Evolutionary conservation across 2,113 vertebrate species (phyloP).

Genomic region (Podiceps cristatus): DNA sequence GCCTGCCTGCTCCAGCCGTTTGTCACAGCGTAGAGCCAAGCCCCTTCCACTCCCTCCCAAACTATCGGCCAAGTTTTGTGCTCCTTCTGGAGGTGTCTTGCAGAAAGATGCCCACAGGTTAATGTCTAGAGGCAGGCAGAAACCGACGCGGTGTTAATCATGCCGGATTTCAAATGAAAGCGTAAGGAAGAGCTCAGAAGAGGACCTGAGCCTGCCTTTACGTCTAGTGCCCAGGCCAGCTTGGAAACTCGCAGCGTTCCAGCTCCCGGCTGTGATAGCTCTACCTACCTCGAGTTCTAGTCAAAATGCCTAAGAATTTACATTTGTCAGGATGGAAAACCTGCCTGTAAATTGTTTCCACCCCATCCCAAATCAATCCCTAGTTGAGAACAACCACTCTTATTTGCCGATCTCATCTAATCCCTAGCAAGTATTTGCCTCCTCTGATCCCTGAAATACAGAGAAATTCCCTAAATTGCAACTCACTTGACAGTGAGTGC

Average conservation of each 20-base stretch:
- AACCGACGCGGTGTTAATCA: background rate
- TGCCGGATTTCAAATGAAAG: background rate
- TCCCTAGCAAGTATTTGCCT: background rate
- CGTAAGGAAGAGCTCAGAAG: background rate
- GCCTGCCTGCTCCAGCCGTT: background rate
- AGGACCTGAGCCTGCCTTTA: background rate
- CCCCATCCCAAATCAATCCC: background rate
- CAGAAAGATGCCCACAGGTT: background rate
- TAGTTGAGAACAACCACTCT: background rate
- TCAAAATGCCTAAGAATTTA: background rate
- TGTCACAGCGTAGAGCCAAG: background rate
- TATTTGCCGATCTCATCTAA: background rate
- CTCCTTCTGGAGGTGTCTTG: background rate
- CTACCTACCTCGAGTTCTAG: background rate
- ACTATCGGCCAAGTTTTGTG: background rate
- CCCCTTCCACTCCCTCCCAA: background rate
- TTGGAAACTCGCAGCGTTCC: rapidly evolving
- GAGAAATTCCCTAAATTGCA: background rate
- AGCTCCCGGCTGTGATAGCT: background rate
- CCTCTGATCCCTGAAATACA: background rate
- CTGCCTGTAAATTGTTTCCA: background rate
- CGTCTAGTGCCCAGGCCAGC: rapidly evolving
- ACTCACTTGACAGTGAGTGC: background rate
- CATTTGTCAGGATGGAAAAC: background rate
- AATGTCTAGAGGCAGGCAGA: background rate